phyloP scores from a whole-genome alignment of 2,113 vertebrate species.

The Sciurus niger region DNA sequence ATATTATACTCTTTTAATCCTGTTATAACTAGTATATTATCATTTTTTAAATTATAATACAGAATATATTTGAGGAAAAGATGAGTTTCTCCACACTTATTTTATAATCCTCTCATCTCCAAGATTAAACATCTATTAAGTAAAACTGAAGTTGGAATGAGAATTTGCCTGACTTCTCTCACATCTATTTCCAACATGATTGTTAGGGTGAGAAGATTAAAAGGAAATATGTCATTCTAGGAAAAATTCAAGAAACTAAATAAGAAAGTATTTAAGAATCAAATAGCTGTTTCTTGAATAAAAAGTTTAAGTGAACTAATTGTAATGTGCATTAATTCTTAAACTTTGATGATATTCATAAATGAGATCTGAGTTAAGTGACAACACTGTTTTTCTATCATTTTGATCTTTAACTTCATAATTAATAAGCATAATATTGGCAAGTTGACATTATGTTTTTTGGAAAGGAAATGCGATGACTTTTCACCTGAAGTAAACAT shows the following conservation, averaged over 20 bases:
- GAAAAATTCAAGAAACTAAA: neutral
- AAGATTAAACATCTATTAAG: neutral
- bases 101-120: neutral
- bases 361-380: neutral
- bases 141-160: neutral
- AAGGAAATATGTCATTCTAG: neutral
- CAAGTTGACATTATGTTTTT: neutral
- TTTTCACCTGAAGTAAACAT: neutral
- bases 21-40: neutral
- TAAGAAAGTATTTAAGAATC: neutral
- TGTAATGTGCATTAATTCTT: neutral
- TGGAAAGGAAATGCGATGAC: neutral
- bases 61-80: too few relatives aligned
- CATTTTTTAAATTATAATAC: too few relatives aligned
- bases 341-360: neutral
- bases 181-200: neutral
- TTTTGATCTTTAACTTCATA: neutral
- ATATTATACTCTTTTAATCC: neutral
- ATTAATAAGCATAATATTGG: neutral
- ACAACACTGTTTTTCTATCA: neutral
- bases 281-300: neutral
- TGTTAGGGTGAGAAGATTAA: neutral
- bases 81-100: neutral
- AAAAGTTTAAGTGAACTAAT: neutral
- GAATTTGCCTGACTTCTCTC: too few relatives aligned